Evolutionary conservation across 2,113 vertebrate species (phyloP).

Genomic region (Tyrannus savana): DNA sequence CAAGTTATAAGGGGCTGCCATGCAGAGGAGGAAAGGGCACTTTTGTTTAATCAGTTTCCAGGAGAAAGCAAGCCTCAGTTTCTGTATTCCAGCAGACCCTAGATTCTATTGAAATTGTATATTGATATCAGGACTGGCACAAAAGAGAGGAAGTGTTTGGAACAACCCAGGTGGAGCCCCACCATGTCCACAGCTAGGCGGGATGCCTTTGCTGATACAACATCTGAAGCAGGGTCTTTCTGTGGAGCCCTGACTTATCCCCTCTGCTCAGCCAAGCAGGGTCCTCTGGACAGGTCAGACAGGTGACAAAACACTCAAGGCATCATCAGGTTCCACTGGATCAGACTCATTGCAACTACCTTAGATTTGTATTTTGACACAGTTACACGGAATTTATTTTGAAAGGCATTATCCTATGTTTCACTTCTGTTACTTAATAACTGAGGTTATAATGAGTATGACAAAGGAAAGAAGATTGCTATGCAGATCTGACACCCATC

Average conservation of each 20-base stretch:
- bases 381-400: neutral
- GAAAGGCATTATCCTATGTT: neutral
- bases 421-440: neutral
- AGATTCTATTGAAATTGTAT: neutral
- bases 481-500: neutral
- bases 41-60: neutral
- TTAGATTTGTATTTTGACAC: neutral
- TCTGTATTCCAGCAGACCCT: neutral
- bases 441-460: neutral
- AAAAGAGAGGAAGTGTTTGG: neutral
- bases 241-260: fast-evolving
- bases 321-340: neutral
- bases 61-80: neutral
- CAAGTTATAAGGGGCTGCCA: fast-evolving
- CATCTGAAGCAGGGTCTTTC: neutral
- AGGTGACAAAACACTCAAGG: neutral
- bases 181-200: fast-evolving
- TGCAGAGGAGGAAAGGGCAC: fast-evolving
- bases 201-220: neutral
- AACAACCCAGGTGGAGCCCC: neutral
- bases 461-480: neutral
- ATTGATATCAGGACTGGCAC: neutral
- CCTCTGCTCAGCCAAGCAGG: fast-evolving
- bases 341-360: neutral
- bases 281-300: fast-evolving